Percentiles rank a stretch among this genome's conserved stretches.
These are phyloP conservation scores for Rhombomys opimus DNA, from an alignment of 2,113 vertebrate genomes.

Conservation along the genomic window DNA sequence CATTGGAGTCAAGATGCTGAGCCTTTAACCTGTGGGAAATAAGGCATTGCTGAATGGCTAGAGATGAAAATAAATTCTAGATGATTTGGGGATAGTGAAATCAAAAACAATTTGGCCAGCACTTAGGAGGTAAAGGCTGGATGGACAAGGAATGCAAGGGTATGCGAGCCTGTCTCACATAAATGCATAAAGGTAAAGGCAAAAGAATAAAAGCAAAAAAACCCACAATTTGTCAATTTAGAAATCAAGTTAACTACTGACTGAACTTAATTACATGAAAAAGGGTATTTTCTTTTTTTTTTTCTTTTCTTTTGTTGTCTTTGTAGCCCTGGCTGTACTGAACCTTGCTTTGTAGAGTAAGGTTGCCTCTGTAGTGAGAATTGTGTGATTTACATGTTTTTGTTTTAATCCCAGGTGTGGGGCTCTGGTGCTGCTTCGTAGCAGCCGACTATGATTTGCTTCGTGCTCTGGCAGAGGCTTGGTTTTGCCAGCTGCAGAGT, in stretches of 20 bases:
- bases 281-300: fast-evolving
- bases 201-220: neutral
- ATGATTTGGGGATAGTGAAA: constrained; percentile 32
- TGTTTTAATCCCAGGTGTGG: no score
- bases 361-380: no score
- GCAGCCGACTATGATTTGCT: no score
- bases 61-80: neutral
- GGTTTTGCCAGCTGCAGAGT: no score
- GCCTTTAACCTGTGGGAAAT: neutral
- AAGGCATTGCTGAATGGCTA: neutral
- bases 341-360: neutral
- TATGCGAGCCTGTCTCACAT: neutral
- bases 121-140: neutral
- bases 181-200: neutral
- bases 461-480: no score
- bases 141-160: neutral
- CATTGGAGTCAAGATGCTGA: neutral
- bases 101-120: constrained; percentile 12
- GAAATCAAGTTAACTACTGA: constrained; percentile 30
- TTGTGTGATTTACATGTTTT: no score
- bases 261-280: constrained; percentile 49
- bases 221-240: constrained; percentile 15
- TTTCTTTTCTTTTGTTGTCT: neutral
- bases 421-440: no score
- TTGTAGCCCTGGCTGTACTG: neutral